Conservation (phyloP, 2,888 invertebrate species). For the Zele albiditarsus region DNA sequence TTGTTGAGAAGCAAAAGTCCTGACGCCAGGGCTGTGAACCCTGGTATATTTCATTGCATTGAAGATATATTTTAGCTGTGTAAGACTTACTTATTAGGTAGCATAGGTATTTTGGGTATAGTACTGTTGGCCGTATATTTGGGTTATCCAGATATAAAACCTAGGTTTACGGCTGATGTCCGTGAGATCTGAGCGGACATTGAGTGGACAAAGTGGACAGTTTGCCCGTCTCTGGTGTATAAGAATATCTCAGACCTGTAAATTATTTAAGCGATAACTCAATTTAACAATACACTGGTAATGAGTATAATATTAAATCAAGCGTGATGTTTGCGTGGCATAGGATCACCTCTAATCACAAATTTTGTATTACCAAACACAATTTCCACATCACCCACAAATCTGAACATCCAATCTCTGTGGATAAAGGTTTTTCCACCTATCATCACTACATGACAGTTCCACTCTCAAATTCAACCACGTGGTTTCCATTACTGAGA, state of each 20-base stretch:
- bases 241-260: slow-evolving; percentile 84
- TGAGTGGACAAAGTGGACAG: no score
- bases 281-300: not conserved
- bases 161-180: no score
- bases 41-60: no score
- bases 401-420: slow-evolving; percentile 92
- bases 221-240: no score
- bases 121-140: no score
- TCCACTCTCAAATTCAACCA: slow-evolving; percentile 91
- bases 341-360: slow-evolving; percentile 76
- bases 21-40: no score
- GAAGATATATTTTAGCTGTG: no score
- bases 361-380: slow-evolving; percentile 76
- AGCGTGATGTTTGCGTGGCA: slow-evolving; percentile 72
- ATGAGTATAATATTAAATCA: not conserved
- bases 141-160: no score
- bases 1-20: no score
- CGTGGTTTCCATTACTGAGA: slow-evolving; percentile 84
- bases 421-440: slow-evolving; percentile 80
- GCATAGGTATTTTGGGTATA: no score
- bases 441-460: slow-evolving; percentile 86
- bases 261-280: slow-evolving; percentile 70
- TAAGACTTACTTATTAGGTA: no score
- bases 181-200: no score
- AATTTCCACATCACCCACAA: slow-evolving; percentile 90